phyloP scores from a whole-genome alignment of 2,888 invertebrate species.

The Elysia crispata region DNA sequence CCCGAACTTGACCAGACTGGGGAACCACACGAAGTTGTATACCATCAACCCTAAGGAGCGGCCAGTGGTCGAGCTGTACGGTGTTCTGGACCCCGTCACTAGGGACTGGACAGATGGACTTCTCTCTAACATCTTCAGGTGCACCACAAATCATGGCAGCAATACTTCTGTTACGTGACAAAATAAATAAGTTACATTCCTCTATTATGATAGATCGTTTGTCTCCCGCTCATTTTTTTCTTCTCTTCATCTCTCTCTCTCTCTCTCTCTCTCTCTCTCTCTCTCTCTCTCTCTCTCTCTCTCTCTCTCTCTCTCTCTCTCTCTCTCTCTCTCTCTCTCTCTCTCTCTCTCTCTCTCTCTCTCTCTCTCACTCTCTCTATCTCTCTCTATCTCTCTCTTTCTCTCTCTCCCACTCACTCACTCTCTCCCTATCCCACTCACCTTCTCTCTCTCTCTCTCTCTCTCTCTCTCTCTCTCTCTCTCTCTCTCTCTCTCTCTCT shows the following conservation, averaged over 20 bases:
- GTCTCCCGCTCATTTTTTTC: no score
- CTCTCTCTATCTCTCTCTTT: neutral
- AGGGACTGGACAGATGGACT: constrained; percentile 95
- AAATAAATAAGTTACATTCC: no score
- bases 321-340: no score
- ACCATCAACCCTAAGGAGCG: constrained; percentile 92
- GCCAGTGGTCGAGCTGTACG: constrained; percentile 91
- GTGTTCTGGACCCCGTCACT: constrained; percentile 88
- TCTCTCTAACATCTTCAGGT: constrained; percentile 88
- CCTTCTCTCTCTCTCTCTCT: neutral
- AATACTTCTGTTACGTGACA: neutral
- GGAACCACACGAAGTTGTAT: constrained; percentile 86
- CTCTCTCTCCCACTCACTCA: neutral
- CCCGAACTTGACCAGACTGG: constrained; percentile 79
- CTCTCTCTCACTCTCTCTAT: neutral
- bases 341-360: constrained; percentile 10
- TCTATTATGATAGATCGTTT: no score
- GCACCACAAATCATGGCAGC: neutral
- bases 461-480: neutral
- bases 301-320: no score
- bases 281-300: no score
- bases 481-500: neutral
- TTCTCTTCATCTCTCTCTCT: no score
- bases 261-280: no score
- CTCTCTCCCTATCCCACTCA: neutral